Conservation (phyloP, 2,113 vertebrate genomes). For the Vimba vimba region DNA sequence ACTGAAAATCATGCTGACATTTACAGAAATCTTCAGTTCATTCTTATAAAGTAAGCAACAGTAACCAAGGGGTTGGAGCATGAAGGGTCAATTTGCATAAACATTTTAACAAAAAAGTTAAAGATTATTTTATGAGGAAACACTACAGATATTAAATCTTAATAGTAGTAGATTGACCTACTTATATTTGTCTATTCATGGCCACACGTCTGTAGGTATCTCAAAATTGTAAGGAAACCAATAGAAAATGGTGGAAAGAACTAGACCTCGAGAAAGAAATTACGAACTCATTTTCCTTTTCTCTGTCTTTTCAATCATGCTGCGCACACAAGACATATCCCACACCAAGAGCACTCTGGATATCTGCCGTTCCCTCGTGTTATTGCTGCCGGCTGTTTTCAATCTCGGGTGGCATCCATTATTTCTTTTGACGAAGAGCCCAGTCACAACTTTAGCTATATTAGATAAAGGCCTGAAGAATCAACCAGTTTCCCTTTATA, state of each 20-base stretch:
- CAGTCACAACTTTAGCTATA: slow-evolving; percentile 14
- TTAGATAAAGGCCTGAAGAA: slow-evolving; percentile 14
- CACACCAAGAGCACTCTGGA: slow-evolving; percentile 8
- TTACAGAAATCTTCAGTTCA: not conserved
- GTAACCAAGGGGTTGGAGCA: not conserved
- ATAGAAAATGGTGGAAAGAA: not conserved
- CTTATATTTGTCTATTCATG: not conserved
- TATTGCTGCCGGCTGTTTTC: slow-evolving; percentile 54
- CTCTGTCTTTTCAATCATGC: slow-evolving; percentile 33
- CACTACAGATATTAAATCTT: not conserved
- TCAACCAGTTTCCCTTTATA: not conserved
- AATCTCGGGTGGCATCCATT: slow-evolving; percentile 60
- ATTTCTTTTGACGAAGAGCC: slow-evolving; percentile 57
- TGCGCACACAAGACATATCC: slow-evolving; percentile 20
- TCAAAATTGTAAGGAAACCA: not conserved
- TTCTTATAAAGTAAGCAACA: not conserved
- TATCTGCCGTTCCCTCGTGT: slow-evolving; percentile 23
- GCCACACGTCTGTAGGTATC: not conserved
- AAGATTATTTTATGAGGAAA: not conserved
- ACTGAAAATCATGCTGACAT: not conserved
- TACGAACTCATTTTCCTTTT: not conserved
- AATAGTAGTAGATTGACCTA: not conserved
- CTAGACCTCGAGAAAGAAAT: not conserved
- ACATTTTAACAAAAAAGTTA: not conserved
- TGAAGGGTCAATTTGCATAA: not conserved